These are phyloP conservation scores for Myiothlypis coronata DNA, from an alignment of 2,797 vertebrate species.

Conservation along the genomic window DNA sequence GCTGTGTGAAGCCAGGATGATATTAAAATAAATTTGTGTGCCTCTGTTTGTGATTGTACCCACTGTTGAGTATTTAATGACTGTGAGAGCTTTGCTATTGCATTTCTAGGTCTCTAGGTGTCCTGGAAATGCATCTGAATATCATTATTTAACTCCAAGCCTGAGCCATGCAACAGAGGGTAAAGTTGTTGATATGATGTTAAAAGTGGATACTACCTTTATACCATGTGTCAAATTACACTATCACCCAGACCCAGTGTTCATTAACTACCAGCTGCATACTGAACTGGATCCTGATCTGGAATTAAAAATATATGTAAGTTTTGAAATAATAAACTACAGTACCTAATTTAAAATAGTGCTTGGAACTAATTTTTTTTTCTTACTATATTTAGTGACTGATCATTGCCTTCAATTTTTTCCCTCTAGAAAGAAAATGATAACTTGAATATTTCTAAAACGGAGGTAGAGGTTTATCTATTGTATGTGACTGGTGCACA, in stretches of 20 bases:
- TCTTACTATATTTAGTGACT: background rate
- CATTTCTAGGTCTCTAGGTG: conserved; percentile 63
- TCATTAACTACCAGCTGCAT: conserved; percentile 78
- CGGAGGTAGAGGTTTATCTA: conserved; percentile 79
- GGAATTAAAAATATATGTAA: conserved; percentile 79
- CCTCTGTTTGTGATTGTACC: background rate
- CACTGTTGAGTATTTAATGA: background rate
- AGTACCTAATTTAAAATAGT: background rate
- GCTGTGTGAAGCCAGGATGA: background rate
- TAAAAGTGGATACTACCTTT: conserved; percentile 77
- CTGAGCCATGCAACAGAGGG: conserved; percentile 59
- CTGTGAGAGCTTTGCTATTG: background rate
- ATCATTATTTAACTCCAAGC: conserved; percentile 68
- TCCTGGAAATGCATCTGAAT: conserved; percentile 45
- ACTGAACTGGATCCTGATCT: conserved; percentile 71
- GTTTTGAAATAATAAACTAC: background rate
- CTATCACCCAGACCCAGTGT: conserved; percentile 83
- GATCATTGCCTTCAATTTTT: conserved; percentile 19
- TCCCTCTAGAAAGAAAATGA: conserved; percentile 85
- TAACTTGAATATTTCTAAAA: conserved; percentile 74
- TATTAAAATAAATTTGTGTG: background rate
- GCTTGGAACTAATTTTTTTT: background rate
- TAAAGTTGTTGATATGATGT: conserved; percentile 58
- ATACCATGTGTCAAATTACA: conserved; percentile 74
- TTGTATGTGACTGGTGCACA: conserved; percentile 26